Percentiles rank a stretch among this genome's conserved stretches.
Evolutionary conservation across 2,797 vertebrate species (phyloP).

Genomic region (Sebastolobus alascanus): DNA sequence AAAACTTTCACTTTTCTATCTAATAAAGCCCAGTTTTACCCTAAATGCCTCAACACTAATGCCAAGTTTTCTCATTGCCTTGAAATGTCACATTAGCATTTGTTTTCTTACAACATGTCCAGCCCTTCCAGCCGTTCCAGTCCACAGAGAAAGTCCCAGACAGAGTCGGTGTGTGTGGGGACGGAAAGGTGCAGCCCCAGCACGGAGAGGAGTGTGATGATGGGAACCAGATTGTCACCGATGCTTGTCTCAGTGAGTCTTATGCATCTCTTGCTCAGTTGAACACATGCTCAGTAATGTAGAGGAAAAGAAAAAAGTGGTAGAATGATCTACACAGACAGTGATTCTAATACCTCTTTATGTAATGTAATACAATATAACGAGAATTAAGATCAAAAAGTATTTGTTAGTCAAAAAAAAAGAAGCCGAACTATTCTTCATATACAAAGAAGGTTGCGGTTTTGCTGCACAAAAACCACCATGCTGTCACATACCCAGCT

Average conservation of each 20-base stretch:
- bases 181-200: constrained; percentile 90
- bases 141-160: constrained; percentile 86
- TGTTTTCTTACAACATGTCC: constrained; percentile 6
- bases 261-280: not conserved
- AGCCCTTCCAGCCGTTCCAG: constrained; percentile 89
- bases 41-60: not conserved
- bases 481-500: constrained; percentile 1
- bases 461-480: constrained; percentile 16
- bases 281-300: constrained; percentile 4
- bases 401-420: not conserved
- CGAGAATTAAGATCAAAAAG: not conserved
- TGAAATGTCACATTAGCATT: not conserved
- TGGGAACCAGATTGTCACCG: constrained; percentile 90
- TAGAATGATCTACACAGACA: not conserved
- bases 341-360: not conserved
- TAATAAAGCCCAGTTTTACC: not conserved
- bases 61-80: not conserved
- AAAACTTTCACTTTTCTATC: not conserved
- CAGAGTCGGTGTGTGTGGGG: constrained; percentile 88
- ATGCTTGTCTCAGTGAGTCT: constrained; percentile 94
- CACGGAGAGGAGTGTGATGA: constrained; percentile 96
- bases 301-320: not conserved
- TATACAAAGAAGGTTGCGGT: not conserved
- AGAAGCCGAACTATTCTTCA: not conserved
- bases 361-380: not conserved